phyloP scores from a whole-genome alignment of 2,888 invertebrate species.

The Tetramorium bicarinatum region DNA sequence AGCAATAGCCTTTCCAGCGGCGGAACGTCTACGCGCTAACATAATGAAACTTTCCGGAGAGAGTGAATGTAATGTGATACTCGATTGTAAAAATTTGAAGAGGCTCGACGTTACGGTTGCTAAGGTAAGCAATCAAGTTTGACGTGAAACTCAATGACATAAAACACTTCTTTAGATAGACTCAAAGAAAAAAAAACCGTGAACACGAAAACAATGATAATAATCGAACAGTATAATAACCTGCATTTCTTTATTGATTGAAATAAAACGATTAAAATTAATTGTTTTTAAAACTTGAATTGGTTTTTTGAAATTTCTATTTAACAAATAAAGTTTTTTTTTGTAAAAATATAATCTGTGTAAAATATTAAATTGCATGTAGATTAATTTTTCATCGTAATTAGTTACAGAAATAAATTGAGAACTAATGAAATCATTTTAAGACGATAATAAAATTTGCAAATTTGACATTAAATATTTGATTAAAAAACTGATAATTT shows the following conservation, averaged over 20 bases:
- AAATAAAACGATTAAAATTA: constrained; percentile 15
- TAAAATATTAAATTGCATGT: not conserved
- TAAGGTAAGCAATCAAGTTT: constrained; percentile 85
- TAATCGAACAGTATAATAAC: not conserved
- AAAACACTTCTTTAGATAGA: not conserved
- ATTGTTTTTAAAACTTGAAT: not conserved
- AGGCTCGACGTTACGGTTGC: constrained; percentile 89
- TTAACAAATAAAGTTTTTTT: not conserved
- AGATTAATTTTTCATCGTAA: not conserved
- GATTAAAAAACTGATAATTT: not conserved
- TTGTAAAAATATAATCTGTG: not conserved
- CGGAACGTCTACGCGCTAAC: constrained; percentile 90
- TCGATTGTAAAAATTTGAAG: constrained; percentile 88
- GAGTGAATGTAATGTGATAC: constrained; percentile 80
- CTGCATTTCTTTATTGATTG: not conserved
- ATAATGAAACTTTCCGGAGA: constrained; percentile 83
- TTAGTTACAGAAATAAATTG: not conserved
- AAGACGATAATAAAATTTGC: not conserved
- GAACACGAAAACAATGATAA: not conserved
- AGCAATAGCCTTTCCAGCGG: constrained; percentile 93
- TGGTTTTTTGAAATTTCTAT: not conserved
- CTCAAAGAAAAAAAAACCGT: not conserved
- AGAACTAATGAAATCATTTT: not conserved
- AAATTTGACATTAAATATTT: not conserved
- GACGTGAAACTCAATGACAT: constrained; percentile 18